Base-by-base conservation (phyloP, 2,797 vertebrate species). In the Oreochromis grahami region DNA sequence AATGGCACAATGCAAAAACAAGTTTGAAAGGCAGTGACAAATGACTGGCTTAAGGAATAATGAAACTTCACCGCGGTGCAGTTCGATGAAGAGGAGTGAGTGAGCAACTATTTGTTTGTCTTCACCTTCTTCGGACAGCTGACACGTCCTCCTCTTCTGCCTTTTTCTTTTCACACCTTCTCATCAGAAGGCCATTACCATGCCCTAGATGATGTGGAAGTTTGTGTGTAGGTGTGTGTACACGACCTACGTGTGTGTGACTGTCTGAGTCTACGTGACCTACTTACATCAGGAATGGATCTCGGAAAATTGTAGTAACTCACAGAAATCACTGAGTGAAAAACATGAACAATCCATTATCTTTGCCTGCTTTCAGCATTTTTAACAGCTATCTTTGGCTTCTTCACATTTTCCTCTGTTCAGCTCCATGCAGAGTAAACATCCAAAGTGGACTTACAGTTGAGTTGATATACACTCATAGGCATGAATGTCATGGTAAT, bases 101-200 rank as follows among this genome's bases (percentile, higher is more conserved):
- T 15, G 13, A 79, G 55, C 13, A 21, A 38, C 32, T 34, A 55
- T 68, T 58, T 51, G 32, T 87, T 81, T 4, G 4, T 84, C 79
- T 76, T 68, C 34, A 38, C 83, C 56, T 76, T 77, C 36, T 60
- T 80, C 45, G 50, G 78, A 83, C n/a, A 55, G 55, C 77, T 12
- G 60, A 85, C 77, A 48, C 36, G 34, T 56, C 45, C 41, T 72
- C 68, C 17, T 56, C 60, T 24, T 51, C 70, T 14, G 83, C 77
- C 76, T 87, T 89, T 91, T 92, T 74, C 81, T 80, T 85, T 84
- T 84, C 77, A 86, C 78, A 90, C 81, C 79, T 89, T 89, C 55
- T 82, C 77, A 55, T 74, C 81, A 77, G 43, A 60, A 78, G 48
- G 41, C 80, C 84, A 86, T 86, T 88, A 88, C 77, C 19, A 17